Base-by-base conservation (phyloP, 2,113 vertebrate genomes). In the Coregonus clupeaformis region DNA sequence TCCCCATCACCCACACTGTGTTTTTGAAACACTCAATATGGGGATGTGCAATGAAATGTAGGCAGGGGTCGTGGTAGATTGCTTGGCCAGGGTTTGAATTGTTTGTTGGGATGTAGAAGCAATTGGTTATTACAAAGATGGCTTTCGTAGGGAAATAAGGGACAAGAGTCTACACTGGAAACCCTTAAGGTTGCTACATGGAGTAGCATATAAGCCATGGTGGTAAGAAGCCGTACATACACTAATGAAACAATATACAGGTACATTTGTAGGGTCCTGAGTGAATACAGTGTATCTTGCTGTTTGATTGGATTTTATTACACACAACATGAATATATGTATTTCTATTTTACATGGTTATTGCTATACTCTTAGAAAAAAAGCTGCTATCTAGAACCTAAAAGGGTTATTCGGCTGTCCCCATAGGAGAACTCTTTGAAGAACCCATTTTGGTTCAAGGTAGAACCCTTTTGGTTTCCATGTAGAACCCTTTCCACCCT, bases 51-150 rank as follows among this genome's bases (percentile, higher is more conserved):
- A 93, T 91, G 88, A 91, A 86, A 87, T 85, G 86, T 84, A 83
- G 78, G 77, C 77, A 75, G 82, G 84, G 86, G 83, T 87, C 70
- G 79, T 82, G 76, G 69, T 82, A 87, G 84, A 89, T 83, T 88
- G 87, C 80, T 88, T 86, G 84, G 72, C 72, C 49, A 75, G 77
- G 85, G 77, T 75, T 88, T 85, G 70, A 77, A 84, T 52, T 72
- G 29, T 85, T 84, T 82, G 85, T 84, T 83, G 76, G 82, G 83
- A 89, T 89, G 81, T 86, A 90, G 84, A 91, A 91, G 91, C 90
- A 91, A 92, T 89, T 93, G 90, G 77, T 86, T 93, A 92, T 94
- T 93, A 92, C 84, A 75, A 36, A 79, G 70, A 89, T 36, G 79
- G 76, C 85, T 89, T 90, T 93, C 72, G 63, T 86, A 87, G 86